phyloP scores from a whole-genome alignment of 1,140 invertebrate species.

The Hirudo medicinalis region DNA sequence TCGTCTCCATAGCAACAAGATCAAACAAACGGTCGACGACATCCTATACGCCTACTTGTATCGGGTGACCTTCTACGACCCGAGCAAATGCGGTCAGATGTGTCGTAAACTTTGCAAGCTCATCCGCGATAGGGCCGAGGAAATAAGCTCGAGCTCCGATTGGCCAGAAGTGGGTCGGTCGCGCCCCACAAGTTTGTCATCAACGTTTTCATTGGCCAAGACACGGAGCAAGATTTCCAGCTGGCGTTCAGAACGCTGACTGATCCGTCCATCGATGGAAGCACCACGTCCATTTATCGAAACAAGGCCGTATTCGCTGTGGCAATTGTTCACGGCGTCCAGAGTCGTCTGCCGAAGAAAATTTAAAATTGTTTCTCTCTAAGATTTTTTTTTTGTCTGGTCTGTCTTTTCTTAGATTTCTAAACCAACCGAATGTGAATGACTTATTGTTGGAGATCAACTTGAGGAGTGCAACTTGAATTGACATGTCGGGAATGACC shows the following conservation, averaged over 20 bases:
- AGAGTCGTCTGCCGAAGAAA: background rate
- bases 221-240: slow-evolving; percentile 10
- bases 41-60: slow-evolving; percentile 10
- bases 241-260: background rate
- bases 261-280: background rate
- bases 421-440: too few species aligned
- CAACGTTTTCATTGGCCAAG: slow-evolving; percentile 17
- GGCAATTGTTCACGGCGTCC: slow-evolving; percentile 1
- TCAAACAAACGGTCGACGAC: background rate
- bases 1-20: background rate
- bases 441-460: too few species aligned
- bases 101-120: slow-evolving; percentile 9
- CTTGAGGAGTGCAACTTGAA: too few species aligned
- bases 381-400: too few species aligned
- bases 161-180: background rate
- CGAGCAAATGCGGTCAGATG: slow-evolving; percentile 10
- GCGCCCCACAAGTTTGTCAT: slow-evolving; percentile 3
- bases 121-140: slow-evolving; percentile 9
- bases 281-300: background rate
- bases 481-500: too few species aligned
- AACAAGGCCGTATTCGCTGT: slow-evolving; percentile 13
- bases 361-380: too few species aligned
- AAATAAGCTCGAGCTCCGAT: background rate
- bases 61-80: background rate
- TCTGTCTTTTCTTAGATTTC: too few species aligned